Base-by-base conservation (phyloP, 2,888 invertebrate genomes). In the Dynastes grantii region DNA sequence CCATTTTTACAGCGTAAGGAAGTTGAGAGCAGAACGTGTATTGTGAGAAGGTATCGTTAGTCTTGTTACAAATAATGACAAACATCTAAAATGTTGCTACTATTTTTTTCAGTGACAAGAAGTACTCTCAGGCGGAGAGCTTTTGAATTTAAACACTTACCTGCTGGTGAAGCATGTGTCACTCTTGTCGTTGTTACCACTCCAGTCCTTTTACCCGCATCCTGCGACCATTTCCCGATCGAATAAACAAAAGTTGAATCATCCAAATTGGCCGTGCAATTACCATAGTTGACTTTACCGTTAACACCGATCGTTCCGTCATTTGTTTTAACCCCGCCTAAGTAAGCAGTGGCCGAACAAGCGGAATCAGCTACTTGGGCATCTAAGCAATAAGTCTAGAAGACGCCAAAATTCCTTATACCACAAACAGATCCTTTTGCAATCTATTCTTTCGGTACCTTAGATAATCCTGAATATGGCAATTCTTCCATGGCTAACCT, bases 341-440 rank as follows among this genome's bases (percentile, higher is more conserved):
- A 88, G 85, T 95, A 95, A 0, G 96, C 95, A 0, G 96, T 96
- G 0, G 95, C 94, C 1, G 95, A 94, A 85, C 94, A 95, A 0
- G 96, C 96, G 0, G 96, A 96, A 85, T 97, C 97, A 0, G 96
- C 92, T 0, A 95, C 95, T 86, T 95, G 93, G 67, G 90, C 89
- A 84, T 95, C 93, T 0, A 94, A 92, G 83, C 94, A 93, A 85
- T 95, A 95, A 0, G 95, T 95, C 94, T 73, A n/a, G 49, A 51
- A 22, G 13, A 11, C 5, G 6, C 5, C 9, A 22, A 45, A 45
- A 45, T 45, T 45, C 45, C 2, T 45, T 45, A 2, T 11, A 8
- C 8, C 8, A 11, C 8, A 45, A 45, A 8, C 11, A 11, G 11
- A 11, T 11, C 2, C 9, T 9, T 45, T 45, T 45, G 45, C 45